These are phyloP conservation scores for Pseudochaenichthys georgianus DNA, from an alignment of 2,797 vertebrate species.

Conservation along the genomic window DNA sequence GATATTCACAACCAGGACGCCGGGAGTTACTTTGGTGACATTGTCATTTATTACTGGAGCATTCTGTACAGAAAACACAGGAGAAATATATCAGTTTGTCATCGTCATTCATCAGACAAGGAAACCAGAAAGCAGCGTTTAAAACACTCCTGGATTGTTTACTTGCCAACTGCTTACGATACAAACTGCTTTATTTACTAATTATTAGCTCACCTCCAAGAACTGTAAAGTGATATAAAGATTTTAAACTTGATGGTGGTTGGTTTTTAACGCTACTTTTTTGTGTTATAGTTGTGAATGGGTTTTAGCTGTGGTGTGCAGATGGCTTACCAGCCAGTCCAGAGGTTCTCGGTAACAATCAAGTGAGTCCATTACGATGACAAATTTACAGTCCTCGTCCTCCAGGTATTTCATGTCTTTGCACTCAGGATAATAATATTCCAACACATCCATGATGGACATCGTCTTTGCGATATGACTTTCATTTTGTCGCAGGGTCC, in stretches of 20 bases:
- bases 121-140: neutral
- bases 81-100: neutral
- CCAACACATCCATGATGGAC: slow-evolving; percentile 72
- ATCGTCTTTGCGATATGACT: slow-evolving; percentile 10
- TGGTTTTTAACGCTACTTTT: neutral
- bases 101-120: neutral
- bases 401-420: slow-evolving; percentile 62
- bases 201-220: neutral
- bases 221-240: neutral
- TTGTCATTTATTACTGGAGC: slow-evolving; percentile 60
- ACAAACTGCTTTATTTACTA: too few relatives aligned
- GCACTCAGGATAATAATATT: slow-evolving; percentile 52
- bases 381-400: slow-evolving; percentile 58
- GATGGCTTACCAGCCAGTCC: slow-evolving; percentile 74
- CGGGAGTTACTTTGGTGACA: slow-evolving; percentile 35
- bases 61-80: slow-evolving; percentile 52
- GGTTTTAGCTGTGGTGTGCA: slow-evolving; percentile 9
- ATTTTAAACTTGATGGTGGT: neutral
- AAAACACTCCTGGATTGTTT: slow-evolving; percentile 1
- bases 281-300: neutral
- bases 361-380: slow-evolving; percentile 81
- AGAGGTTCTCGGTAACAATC: slow-evolving; percentile 74
- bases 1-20: slow-evolving; percentile 80
- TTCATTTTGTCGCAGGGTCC: slow-evolving; percentile 39
- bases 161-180: neutral